Evolutionary conservation across 2,888 invertebrate species (phyloP), one percentile per base, ranked within the genome.

Genomic region (Tenthredo livida): DNA sequence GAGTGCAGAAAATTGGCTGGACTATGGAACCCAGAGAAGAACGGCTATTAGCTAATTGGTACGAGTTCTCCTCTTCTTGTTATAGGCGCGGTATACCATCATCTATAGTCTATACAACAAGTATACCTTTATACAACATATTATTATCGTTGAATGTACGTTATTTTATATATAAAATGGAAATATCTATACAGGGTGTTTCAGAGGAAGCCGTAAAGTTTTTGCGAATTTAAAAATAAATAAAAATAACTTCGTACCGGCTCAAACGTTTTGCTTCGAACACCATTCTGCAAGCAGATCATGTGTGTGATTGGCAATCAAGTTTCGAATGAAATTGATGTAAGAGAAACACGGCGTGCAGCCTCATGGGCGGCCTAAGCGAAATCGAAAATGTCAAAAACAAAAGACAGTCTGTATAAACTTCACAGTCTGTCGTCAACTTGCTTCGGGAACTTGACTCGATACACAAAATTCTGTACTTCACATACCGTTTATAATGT

Each of bases 1-100:
- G 61, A 78, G n/a, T 80, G 80, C 37, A 37, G 15, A 78, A 80
- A 80, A 80, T 80, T 80, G 61, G 80, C 40, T 80, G 61, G n/a
- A 33, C 21, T 25, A 43, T 21, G 61, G 61, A 80, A 80, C 40
- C 61, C 80, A 10, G 61, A 80, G 61, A 80, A 80, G 61, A 80
- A 80, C 80, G 21, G 61, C 80, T 80, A 80, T 80, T 80, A 80
- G 80, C 80, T 80, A 80, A 80, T 80, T 80, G 80, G 40, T 61
- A 17, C 5, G 80, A 80, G 61, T 80, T 61, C 33, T 37, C 25
- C 17, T 17, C 21, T 17, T 61, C 12, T 61, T 54, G 25, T 77
- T 77, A 43, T 43, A 40, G 72, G 72, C 72, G 72, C 21, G 72
- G 72, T 70, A 54, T 54, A 70, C 12, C 37, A 6, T 3, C 61